Evolutionary conservation across 64 coral and sea anemone species (phyloP), one percentile per base, ranked within the genome.

Genomic region (Montipora capricornis): DNA sequence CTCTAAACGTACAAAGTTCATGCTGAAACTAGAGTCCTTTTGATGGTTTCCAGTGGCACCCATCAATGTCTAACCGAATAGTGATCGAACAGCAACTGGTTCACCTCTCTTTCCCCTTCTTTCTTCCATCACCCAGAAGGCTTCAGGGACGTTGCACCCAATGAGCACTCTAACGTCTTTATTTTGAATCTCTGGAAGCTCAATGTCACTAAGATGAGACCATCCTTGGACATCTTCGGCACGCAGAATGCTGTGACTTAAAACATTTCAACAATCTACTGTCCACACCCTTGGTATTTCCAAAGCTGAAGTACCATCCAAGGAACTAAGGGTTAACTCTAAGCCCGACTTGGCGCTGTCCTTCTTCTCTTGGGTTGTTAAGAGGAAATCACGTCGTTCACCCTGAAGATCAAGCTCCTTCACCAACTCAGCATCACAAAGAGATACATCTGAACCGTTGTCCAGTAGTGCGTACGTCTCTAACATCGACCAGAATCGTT

Each of bases 121-220:
- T 50, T 95, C 62, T 47, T 92, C 89, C 5, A 80, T 57, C 44
- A 88, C 84, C 94, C 94, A 92, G 47, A 88, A 76, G 4, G 89
- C 89, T 92, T 95, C 89, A 24, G 94, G 89, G 17, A 81, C 62
- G 51, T 92, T 89, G 49, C 89, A 80, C 17, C 89, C 94, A 3
- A 95, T 95, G 16, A 95, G 74, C 15, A 95, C 78, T 8, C 68
- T 80, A 3, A 91, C 89, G 5, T 91, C 50, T 29, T 91, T 69
- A 37, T 69, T 29, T 37, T 68, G 47, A 16, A 74, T 26, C 17
- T 69, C 37, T 10, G 79, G 70, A 71, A 95, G 84, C 15, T 71
- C 68, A n/a, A 93, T 84, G 44, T 52, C 82, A 15, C 76, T 74
- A 44, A 93, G 60, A 87, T 93, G 74, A 78, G 91, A 74, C 91